Base-by-base conservation (phyloP, 2,888 invertebrate genomes). In the Agriopis marginaria region DNA sequence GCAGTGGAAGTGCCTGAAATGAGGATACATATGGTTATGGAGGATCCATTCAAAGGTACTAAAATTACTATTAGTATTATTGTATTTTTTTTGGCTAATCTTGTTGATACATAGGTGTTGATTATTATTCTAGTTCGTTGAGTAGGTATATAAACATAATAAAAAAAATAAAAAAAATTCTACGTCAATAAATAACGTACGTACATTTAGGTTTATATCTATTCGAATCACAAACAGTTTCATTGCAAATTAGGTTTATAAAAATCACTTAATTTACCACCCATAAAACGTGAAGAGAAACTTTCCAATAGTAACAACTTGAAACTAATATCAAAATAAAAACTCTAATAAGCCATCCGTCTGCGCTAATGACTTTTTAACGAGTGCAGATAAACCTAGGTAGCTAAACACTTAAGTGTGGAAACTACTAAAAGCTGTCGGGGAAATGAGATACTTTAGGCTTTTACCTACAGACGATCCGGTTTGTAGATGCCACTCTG, bases 1-100 rank as follows among this genome's bases (percentile, higher is more conserved):
- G 92, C 99, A 99, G 94, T 99, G 99, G 93, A 99, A 99, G 92
- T 99, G 99, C 59, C 98, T 98, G 95, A 8, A 95, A 95, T 75
- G 63, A 47, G 59, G 11, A 58, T 12, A 55, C 66, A 42, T n/a
- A 49, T n/a, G 14, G 12, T 11, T 4, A 55, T 32, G 32, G 3
- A 7, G 14, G 1, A n/a, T 47, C 3, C 6, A 0, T 32, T 11
- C 11, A 11, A 32, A 51, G 3, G 3, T 14, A 12, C 11, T 42
- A 10, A 42, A 42, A 32, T 32, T 5, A 32, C 3, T 3, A 32
- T 32, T 32, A 45, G 45, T 45, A 23, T 23, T 23, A 23, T 23
- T 2, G 17, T 23, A 23, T 11, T 45, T 45, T n/a, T 45, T 45
- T 45, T 45, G 17, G 2, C 17, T 1, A 23, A 23, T 23, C 17